phyloP scores from a whole-genome alignment of 2,888 invertebrate species.

The Leptinotarsa juncta region DNA sequence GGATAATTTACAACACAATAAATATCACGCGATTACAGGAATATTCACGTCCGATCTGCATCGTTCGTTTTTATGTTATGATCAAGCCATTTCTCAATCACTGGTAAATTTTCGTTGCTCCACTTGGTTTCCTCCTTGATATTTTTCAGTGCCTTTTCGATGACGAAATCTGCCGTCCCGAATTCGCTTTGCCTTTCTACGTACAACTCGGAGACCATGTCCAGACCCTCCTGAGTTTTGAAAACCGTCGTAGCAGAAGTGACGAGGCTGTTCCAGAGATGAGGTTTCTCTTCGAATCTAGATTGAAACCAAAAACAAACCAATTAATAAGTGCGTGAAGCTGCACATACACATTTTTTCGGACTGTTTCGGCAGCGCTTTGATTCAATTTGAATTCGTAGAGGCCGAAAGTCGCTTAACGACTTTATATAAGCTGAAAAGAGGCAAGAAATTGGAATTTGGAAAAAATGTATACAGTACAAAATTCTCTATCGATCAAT shows the following conservation, averaged over 20 bases:
- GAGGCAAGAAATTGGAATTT: too few relatives aligned
- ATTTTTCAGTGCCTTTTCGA: slow-evolving; percentile 78
- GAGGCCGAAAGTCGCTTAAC: too few relatives aligned
- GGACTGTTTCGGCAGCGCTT: too few relatives aligned
- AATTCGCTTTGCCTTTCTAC: slow-evolving; percentile 75
- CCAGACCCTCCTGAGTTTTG: slow-evolving; percentile 79
- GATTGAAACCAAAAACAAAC: slow-evolving; percentile 21
- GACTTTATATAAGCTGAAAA: too few relatives aligned
- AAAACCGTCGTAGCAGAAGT: slow-evolving; percentile 81
- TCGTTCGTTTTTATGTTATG: slow-evolving; percentile 65
- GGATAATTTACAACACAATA: slow-evolving; percentile 16
- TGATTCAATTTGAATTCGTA: too few relatives aligned
- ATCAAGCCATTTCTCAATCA: slow-evolving; percentile 80
- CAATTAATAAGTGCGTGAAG: not conserved
- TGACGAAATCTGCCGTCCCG: slow-evolving; percentile 78
- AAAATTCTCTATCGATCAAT: too few relatives aligned
- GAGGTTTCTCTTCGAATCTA: slow-evolving; percentile 76
- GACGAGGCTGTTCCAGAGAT: slow-evolving; percentile 82
- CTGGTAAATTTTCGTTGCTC: slow-evolving; percentile 80
- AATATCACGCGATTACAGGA: not conserved
- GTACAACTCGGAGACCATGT: slow-evolving; percentile 76
- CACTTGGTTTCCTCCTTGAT: slow-evolving; percentile 82
- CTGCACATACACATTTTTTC: not conserved
- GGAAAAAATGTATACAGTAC: too few relatives aligned
- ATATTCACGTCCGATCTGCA: slow-evolving; percentile 1